Percentiles rank a stretch among this genome's conserved stretches.
phyloP scores from a whole-genome alignment of 2,888 invertebrate species.

The Deilephila porcellus region DNA sequence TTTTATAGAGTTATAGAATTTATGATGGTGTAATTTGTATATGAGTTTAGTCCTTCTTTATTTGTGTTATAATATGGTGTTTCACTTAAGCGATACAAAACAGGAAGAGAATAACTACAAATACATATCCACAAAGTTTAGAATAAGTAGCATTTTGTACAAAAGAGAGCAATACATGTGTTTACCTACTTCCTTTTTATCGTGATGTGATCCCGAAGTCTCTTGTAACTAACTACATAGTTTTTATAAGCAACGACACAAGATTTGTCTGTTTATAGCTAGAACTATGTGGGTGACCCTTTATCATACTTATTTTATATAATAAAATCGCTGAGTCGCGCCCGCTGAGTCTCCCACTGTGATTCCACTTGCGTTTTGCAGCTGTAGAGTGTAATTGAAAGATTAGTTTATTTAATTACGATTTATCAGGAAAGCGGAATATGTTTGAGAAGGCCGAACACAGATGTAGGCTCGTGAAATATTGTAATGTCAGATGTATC shows the following conservation, averaged over 20 bases:
- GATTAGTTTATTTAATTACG: slow-evolving; percentile 14
- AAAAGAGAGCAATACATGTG: too few relatives aligned
- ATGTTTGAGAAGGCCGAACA: background rate
- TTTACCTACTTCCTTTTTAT: too few relatives aligned
- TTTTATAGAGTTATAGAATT: slow-evolving; percentile 7
- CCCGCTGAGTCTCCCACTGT: background rate
- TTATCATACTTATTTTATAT: background rate
- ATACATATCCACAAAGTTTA: too few relatives aligned
- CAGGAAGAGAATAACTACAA: too few relatives aligned
- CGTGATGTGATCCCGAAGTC: too few relatives aligned
- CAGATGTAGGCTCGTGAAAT: slow-evolving; percentile 25
- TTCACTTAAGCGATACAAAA: too few relatives aligned
- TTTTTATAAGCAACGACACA: too few relatives aligned
- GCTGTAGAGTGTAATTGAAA: slow-evolving; percentile 17
- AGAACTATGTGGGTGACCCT: too few relatives aligned
- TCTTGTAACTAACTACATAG: too few relatives aligned
- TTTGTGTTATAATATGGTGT: too few relatives aligned
- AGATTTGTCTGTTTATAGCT: too few relatives aligned
- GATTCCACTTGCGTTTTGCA: background rate
- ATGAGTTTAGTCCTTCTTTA: background rate
- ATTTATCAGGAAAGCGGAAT: slow-evolving; percentile 19
- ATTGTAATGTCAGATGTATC: background rate
- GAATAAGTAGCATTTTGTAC: too few relatives aligned
- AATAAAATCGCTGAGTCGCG: background rate
- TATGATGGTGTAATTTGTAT: background rate